Base-by-base conservation (phyloP, 2,113 vertebrate species). In the Pionites leucogaster region DNA sequence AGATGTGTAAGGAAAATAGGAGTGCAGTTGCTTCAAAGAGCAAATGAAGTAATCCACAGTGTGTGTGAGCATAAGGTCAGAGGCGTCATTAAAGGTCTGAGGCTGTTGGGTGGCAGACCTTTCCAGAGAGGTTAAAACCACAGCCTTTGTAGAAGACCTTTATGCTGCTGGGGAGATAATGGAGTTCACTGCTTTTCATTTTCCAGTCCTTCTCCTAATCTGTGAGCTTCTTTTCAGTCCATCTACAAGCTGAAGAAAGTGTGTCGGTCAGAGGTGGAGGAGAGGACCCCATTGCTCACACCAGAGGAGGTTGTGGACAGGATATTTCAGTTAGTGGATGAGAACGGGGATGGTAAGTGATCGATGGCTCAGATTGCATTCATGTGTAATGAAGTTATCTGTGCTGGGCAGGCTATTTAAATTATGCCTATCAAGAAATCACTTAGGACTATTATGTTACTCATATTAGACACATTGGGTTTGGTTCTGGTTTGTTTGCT, bases 321-420 rank as follows among this genome's bases (percentile, higher is more conserved):
- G 95, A 99, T 99, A 98, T 99, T 99, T 91, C 98, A 99, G 92
- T 95, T 99, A 92, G 99, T 99, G 97, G 99, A 99, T 95, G 99
- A 99, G 97, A 99, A 99, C 4, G 98, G 99, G 96, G 99, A 99
- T 47, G 99, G 99, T 99, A 96, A 97, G 97, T 92, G 95, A 39
- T 28, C 2, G 22, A 6, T 25, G 53, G 25, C 74, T 46, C 64
- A 8, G 72, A 13, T 18, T 27, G 78, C 20, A 41, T 17, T 82
- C 17, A 7, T 60, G 52, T 3, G 29, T 42, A 39, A 14, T 28
- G 59, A 39, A 31, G n/a, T 42, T 67, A 20, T 39, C 83, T 19
- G 20, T 78, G 77, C 86, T 69, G 72, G 64, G 47, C 63, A 49
- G 55, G 35, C 52, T 22, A 60, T 55, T 53, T 50, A 22, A 75